A percentile compares a stretch with the other conserved stretches of the same genome.
phyloP scores from a whole-genome alignment of 2,113 vertebrate species.

The Pituophis catenifer region DNA sequence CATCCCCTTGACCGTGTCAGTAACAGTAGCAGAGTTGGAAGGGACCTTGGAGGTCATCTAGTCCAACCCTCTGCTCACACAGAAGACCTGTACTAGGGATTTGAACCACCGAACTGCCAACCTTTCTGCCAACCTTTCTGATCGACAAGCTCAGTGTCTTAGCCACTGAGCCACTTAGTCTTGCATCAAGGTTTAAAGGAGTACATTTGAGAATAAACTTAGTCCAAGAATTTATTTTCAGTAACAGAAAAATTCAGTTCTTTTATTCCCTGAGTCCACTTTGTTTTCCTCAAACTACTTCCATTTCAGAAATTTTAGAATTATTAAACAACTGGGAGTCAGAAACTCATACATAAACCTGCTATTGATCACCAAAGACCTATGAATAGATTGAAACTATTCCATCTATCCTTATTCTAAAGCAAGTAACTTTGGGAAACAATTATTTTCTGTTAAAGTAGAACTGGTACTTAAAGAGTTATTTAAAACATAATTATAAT shows the following conservation, averaged over 20 bases:
- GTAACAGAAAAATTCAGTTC: not conserved
- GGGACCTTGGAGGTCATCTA: no score
- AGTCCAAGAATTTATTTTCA: not conserved
- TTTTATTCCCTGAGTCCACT: not conserved
- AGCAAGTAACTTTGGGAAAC: not conserved
- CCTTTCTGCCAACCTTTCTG: no score
- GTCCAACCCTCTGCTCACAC: no score
- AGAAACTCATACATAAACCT: not conserved
- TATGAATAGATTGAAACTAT: not conserved
- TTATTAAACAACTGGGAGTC: not conserved
- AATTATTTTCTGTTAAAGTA: not conserved
- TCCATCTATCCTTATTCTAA: not conserved
- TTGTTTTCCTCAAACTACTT: not conserved
- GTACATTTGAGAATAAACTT: not conserved
- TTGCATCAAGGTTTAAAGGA: not conserved
- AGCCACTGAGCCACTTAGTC: no score
- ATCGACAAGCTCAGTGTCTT: no score
- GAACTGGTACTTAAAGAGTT: not conserved
- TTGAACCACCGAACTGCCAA: no score
- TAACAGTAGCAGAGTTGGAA: no score
- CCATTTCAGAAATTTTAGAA: not conserved
- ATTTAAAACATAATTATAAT: not conserved
- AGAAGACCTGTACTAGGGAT: no score
- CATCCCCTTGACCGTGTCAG: not conserved
- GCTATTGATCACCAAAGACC: not conserved